These are phyloP conservation scores for Mormoops blainvillei DNA, from an alignment of 2,113 vertebrate species.

Conservation along the genomic window DNA sequence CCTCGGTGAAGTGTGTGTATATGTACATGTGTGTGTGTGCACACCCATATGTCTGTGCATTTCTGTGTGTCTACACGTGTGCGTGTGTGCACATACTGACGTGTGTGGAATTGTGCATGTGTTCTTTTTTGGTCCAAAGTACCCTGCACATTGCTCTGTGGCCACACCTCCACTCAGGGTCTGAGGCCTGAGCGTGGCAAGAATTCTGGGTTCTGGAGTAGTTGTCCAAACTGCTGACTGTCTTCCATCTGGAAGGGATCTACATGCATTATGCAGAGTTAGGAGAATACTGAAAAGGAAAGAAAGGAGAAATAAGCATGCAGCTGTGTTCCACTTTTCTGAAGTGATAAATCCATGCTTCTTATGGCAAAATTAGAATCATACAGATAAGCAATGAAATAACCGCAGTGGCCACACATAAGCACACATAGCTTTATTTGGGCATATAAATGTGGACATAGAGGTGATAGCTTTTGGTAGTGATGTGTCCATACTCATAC, in stretches of 20 bases:
- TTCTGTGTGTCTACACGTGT: no score
- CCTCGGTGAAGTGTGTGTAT: accelerated
- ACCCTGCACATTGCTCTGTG: accelerated
- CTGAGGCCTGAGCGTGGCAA: neutral
- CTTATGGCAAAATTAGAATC: neutral
- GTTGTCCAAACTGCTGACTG: neutral
- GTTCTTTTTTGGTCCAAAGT: neutral
- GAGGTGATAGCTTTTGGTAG: no score
- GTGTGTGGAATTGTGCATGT: neutral
- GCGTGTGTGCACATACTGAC: neutral
- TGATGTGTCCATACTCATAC: neutral
- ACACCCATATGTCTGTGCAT: neutral
- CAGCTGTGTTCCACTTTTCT: neutral
- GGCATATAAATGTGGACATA: neutral
- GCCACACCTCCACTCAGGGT: neutral
- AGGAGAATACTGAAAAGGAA: neutral
- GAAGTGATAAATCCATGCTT: neutral
- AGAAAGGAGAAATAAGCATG: neutral
- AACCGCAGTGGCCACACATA: neutral
- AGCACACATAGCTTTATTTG: neutral
- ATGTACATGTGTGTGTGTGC: neutral
- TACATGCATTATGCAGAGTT: neutral
- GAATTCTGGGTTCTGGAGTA: no score
- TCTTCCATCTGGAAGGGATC: neutral
- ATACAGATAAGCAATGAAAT: neutral